Evolutionary conservation across 64 coral and sea anemone species (phyloP).

Genomic region (Stichodactyla mertensii): DNA sequence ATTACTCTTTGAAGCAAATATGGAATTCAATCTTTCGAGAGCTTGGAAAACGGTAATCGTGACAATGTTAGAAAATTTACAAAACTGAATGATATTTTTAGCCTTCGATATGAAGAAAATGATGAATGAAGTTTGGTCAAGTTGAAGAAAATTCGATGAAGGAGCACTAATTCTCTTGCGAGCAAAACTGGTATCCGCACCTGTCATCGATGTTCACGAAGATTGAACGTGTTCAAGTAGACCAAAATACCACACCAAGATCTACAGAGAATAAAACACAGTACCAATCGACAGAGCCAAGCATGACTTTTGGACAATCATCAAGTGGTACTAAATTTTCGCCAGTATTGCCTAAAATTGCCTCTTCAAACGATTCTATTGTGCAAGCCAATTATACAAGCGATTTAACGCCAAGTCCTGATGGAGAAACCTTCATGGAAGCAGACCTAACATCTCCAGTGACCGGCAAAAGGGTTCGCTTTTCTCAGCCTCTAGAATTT

Average conservation of each 20-base stretch:
- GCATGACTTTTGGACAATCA: background rate
- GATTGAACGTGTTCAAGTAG: background rate
- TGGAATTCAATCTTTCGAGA: background rate
- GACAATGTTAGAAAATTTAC: no score
- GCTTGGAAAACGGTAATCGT: background rate
- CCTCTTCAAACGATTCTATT: background rate
- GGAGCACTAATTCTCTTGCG: background rate
- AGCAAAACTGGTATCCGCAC: background rate
- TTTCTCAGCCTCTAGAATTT: slow-evolving; percentile 61
- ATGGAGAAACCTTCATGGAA: background rate
- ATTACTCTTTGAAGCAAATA: background rate
- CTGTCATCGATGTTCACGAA: slow-evolving; percentile 6
- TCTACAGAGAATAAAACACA: background rate
- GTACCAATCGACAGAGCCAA: background rate
- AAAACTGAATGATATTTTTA: no score
- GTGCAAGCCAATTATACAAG: background rate
- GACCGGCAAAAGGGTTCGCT: slow-evolving; percentile 43
- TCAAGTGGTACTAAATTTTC: background rate
- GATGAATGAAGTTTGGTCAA: background rate
- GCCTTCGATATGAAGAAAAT: no score
- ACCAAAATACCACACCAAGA: background rate
- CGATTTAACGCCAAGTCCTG: background rate
- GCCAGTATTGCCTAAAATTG: background rate
- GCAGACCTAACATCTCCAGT: background rate
- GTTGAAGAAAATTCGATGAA: background rate